Evolutionary conservation across 2,888 invertebrate species (phyloP).

Genomic region (Poecilobothrus nobilitatus): DNA sequence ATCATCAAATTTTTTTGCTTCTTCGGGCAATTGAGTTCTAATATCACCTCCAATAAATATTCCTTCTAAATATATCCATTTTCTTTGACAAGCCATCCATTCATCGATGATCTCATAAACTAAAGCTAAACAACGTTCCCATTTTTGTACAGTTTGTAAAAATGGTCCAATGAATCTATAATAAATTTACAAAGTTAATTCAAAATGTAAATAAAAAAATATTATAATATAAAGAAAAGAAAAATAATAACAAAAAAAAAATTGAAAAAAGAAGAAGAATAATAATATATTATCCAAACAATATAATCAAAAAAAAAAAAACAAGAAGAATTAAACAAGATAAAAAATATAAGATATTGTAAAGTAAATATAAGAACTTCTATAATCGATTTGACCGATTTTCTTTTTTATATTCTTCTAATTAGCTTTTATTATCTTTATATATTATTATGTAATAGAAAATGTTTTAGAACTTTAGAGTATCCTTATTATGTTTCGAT

Average conservation of each 20-base stretch:
- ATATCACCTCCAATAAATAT: constrained; percentile 89
- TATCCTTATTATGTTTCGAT: too few relatives aligned
- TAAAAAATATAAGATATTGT: too few relatives aligned
- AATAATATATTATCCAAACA: too few relatives aligned
- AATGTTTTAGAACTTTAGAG: too few relatives aligned
- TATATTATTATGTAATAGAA: too few relatives aligned
- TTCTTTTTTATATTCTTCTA: too few relatives aligned
- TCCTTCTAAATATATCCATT: constrained; percentile 87
- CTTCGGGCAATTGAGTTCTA: constrained; percentile 74
- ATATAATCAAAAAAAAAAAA: too few relatives aligned
- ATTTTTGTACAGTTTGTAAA: constrained; percentile 68
- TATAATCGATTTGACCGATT: too few relatives aligned
- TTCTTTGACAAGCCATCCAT: constrained; percentile 78
- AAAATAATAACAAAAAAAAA: neutral
- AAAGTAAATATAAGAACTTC: too few relatives aligned
- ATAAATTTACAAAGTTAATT: constrained; percentile 20
- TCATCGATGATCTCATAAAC: constrained; percentile 81
- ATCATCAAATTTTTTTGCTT: constrained; percentile 82
- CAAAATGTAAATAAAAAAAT: neutral
- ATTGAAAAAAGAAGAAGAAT: constrained; percentile 10
- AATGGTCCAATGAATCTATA: constrained; percentile 81
- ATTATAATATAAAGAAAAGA: neutral
- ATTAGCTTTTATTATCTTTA: too few relatives aligned
- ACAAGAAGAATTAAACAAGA: too few relatives aligned
- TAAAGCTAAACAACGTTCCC: constrained; percentile 72